Evolutionary conservation across 2,888 invertebrate genomes (phyloP).

Genomic region (Cerastis leucographa): DNA sequence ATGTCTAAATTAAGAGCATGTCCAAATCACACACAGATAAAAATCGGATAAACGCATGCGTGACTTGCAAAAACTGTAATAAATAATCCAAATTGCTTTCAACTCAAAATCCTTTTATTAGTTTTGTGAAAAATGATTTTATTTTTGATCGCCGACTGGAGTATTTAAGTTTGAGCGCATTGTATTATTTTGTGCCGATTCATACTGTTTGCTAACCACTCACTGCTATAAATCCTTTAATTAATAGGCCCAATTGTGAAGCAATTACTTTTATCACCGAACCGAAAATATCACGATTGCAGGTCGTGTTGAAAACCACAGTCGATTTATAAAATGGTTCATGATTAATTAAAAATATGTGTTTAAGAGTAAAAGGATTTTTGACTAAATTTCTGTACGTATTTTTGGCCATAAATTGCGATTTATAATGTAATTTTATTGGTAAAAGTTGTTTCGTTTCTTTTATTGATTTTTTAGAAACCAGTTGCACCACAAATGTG

Average conservation of each 20-base stretch:
- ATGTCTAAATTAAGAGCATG: not conserved
- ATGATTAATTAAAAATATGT: slow-evolving; percentile 41
- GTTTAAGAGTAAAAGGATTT: not conserved
- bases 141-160: slow-evolving; percentile 32
- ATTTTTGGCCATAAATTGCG: not conserved
- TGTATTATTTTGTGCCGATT: slow-evolving; percentile 49
- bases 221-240: slow-evolving; percentile 55
- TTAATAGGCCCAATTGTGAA: slow-evolving; percentile 57
- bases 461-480: not conserved
- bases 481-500: not conserved
- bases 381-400: not conserved
- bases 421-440: not conserved
- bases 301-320: slow-evolving; percentile 49
- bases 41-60: not conserved
- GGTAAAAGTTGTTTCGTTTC: not conserved
- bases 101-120: slow-evolving; percentile 44
- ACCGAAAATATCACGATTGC: slow-evolving; percentile 50
- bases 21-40: not conserved
- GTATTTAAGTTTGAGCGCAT: slow-evolving; percentile 25
- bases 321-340: slow-evolving; percentile 43
- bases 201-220: slow-evolving; percentile 44
- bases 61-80: slow-evolving; percentile 31
- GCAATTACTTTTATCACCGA: slow-evolving; percentile 57
- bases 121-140: slow-evolving; percentile 36
- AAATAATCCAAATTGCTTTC: slow-evolving; percentile 57